A percentile compares a stretch with the other conserved stretches of the same genome.
phyloP scores from a whole-genome alignment of 2,113 vertebrate genomes.

The Diphyllodes magnificus region DNA sequence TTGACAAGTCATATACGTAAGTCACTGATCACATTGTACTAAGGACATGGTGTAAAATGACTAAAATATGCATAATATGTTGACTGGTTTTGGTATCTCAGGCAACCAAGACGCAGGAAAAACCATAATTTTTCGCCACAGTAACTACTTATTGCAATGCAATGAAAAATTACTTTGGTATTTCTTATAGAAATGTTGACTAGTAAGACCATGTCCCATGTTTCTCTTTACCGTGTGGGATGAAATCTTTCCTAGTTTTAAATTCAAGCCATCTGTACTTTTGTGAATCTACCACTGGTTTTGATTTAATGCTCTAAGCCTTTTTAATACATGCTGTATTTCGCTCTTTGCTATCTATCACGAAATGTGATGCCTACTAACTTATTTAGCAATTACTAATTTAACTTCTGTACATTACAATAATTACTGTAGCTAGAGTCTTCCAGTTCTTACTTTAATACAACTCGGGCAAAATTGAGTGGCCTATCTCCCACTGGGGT shows the following conservation, averaged over 20 bases:
- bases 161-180: slow-evolving; percentile 17
- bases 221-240: background rate
- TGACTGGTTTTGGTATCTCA: background rate
- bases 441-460: background rate
- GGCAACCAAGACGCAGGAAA: background rate
- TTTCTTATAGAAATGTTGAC: slow-evolving; percentile 61
- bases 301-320: background rate
- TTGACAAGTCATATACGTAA: background rate
- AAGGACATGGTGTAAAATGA: background rate
- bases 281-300: background rate
- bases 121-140: background rate
- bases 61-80: background rate
- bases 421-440: background rate
- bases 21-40: background rate
- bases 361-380: background rate
- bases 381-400: background rate
- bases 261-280: background rate
- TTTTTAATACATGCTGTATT: background rate
- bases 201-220: background rate
- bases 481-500: background rate
- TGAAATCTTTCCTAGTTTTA: background rate
- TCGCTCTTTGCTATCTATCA: background rate
- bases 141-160: slow-evolving; percentile 25
- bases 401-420: background rate
- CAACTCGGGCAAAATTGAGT: background rate